Conservation (phyloP, 1,140 invertebrate species). For the Brachionus asplanchnoidis region DNA sequence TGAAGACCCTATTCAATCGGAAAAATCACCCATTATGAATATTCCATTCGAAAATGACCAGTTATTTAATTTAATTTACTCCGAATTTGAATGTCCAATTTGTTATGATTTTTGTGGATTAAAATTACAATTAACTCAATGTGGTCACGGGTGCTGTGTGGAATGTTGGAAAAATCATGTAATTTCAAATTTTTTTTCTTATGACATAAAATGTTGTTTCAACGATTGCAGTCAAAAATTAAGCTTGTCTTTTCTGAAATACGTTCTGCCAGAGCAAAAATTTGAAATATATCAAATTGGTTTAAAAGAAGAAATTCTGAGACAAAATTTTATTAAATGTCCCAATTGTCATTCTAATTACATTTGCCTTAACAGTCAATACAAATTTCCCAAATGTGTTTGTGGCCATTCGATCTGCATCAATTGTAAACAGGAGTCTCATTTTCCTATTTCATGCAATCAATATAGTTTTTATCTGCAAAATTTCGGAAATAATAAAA, state of each 20-base stretch:
- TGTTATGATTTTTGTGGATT: background rate
- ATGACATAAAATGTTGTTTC: background rate
- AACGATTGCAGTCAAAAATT: background rate
- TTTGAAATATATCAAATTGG: background rate
- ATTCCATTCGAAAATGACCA: background rate
- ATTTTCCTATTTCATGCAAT: background rate
- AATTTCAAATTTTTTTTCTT: no score
- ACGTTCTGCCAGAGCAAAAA: background rate
- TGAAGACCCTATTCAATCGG: background rate
- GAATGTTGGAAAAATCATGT: conserved; percentile 1
- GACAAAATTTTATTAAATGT: background rate
- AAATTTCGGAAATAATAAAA: background rate
- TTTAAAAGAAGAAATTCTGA: background rate
- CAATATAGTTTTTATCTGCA: background rate
- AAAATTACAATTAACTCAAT: background rate
- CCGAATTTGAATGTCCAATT: background rate
- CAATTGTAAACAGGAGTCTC: background rate
- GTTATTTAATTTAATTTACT: background rate
- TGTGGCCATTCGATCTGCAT: background rate
- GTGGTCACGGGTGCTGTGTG: background rate
- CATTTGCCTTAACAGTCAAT: background rate
- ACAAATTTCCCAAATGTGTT: background rate
- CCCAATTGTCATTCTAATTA: background rate
- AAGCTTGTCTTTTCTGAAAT: background rate
- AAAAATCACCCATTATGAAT: background rate